phyloP scores from a whole-genome alignment of 37 sponge, comb jelly and placozoan genomes.

The Ianthella basta region DNA sequence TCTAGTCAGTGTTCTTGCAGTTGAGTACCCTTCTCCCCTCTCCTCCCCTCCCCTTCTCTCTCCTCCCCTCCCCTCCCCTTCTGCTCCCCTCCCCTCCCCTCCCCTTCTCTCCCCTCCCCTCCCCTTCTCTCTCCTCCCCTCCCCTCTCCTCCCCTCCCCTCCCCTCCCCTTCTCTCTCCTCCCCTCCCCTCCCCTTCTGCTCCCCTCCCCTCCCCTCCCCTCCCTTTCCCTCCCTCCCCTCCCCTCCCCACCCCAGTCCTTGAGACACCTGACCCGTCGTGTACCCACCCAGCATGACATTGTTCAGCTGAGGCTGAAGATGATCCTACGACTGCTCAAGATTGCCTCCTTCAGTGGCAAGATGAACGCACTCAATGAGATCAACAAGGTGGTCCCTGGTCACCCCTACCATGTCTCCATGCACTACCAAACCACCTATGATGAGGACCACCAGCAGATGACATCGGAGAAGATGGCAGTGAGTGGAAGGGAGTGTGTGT shows the following conservation, averaged over 20 bases:
- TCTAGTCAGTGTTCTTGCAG: too few species aligned
- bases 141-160: too few species aligned
- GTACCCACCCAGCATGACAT: conserved; percentile 64
- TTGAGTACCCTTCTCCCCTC: not conserved
- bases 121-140: too few species aligned
- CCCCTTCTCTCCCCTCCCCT: too few species aligned
- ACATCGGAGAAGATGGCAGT: conserved; percentile 74
- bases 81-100: too few species aligned
- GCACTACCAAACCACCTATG: conserved; percentile 31
- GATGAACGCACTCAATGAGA: conserved; percentile 98
- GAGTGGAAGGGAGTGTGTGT: conserved; percentile 22
- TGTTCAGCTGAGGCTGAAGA: conserved; percentile 79
- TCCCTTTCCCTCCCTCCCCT: too few species aligned
- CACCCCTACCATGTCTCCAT: conserved; percentile 58
- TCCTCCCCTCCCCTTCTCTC: too few species aligned
- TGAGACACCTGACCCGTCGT: conserved; percentile 64
- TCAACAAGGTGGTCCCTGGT: conserved; percentile 80
- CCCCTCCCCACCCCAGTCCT: conserved; percentile 32
- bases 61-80: too few species aligned
- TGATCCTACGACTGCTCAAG: conserved; percentile 88
- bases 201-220: too few species aligned
- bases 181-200: too few species aligned
- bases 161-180: too few species aligned
- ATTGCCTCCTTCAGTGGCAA: conserved; percentile 97
- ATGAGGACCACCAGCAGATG: conserved; percentile 67